These are phyloP conservation scores for Pyrocoelia pectoralis DNA, from an alignment of 2,888 invertebrate genomes.

Conservation along the genomic window DNA sequence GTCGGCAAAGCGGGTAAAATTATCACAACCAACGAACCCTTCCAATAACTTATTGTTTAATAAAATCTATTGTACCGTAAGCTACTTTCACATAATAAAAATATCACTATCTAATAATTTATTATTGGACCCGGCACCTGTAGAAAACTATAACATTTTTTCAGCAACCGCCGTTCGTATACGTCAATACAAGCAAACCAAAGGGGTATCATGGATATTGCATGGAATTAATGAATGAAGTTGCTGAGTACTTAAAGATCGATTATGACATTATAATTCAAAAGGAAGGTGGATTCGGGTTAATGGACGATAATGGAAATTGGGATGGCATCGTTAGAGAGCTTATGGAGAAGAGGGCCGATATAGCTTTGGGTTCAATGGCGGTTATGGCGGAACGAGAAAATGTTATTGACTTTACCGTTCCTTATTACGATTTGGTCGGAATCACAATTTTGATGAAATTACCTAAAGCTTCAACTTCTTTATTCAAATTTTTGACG, in stretches of 20 bases:
- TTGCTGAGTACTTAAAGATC: slow-evolving; percentile 84
- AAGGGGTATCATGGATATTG: slow-evolving; percentile 88
- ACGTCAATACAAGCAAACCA: no score
- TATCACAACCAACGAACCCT: no score
- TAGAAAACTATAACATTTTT: no score
- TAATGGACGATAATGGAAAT: slow-evolving; percentile 81
- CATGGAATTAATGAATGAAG: slow-evolving; percentile 90
- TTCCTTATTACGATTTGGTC: slow-evolving; percentile 97
- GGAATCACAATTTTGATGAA: slow-evolving; percentile 97
- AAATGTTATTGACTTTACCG: slow-evolving; percentile 97
- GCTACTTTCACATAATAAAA: no score
- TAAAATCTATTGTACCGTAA: no score
- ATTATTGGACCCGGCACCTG: no score
- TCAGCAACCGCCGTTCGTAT: slow-evolving; percentile 85
- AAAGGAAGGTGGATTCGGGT: slow-evolving; percentile 85
- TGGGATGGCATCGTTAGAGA: slow-evolving; percentile 69
- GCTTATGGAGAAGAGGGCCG: slow-evolving; percentile 82
- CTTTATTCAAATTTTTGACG: slow-evolving; percentile 95
- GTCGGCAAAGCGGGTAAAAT: no score
- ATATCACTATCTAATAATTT: no score
- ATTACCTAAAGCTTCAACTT: slow-evolving; percentile 86
- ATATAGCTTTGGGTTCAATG: slow-evolving; percentile 92
- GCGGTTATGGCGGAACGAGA: slow-evolving; percentile 98
- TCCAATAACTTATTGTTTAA: no score
- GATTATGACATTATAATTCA: slow-evolving; percentile 88